These are phyloP conservation scores for Enteromius trimaculatus DNA, from an alignment of 2,797 vertebrate species.

Conservation along the genomic window DNA sequence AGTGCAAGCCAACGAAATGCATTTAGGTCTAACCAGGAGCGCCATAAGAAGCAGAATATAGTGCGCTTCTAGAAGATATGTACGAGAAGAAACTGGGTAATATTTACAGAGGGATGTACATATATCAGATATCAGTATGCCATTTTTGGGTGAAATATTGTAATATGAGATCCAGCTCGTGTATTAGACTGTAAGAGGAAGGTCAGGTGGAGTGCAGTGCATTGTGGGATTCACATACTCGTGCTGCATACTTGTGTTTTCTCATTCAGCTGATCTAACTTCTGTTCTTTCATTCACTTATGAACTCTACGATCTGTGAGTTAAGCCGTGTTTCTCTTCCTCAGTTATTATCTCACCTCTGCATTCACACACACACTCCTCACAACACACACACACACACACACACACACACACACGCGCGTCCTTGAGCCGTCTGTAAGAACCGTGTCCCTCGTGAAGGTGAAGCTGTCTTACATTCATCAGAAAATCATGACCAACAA, in stretches of 20 bases:
- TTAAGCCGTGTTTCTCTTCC: conserved; percentile 10
- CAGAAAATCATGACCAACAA: neutral
- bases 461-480: neutral
- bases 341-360: conserved; percentile 6
- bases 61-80: too few species aligned
- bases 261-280: neutral
- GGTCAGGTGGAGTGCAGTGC: neutral
- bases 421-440: conserved; percentile 10
- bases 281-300: neutral
- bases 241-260: neutral
- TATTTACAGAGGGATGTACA: too few species aligned
- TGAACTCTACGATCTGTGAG: neutral
- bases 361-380: neutral
- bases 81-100: too few species aligned
- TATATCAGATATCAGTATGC: too few species aligned
- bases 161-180: neutral
- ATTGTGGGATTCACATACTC: neutral
- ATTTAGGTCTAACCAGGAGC: too few species aligned
- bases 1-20: too few species aligned
- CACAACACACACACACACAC: neutral
- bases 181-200: neutral
- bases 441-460: neutral
- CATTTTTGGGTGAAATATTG: neutral
- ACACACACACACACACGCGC: neutral
- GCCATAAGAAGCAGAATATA: too few species aligned